phyloP scores from a whole-genome alignment of 2,113 vertebrate species.

The Zosterops borbonicus region DNA sequence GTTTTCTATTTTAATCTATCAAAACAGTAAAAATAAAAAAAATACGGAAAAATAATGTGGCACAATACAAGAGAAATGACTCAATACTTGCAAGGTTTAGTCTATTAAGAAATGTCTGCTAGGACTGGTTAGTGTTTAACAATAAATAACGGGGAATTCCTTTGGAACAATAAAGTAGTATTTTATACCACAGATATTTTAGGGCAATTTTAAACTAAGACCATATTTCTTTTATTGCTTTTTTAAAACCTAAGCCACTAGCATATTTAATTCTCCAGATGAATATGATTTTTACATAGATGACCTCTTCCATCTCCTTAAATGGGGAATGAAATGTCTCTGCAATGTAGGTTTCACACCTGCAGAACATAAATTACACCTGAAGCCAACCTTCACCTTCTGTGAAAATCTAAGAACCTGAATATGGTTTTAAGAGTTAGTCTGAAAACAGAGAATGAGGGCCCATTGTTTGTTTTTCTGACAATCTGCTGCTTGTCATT shows the following conservation, averaged over 20 bases:
- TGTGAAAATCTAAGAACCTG: neutral
- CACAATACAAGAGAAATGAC: neutral
- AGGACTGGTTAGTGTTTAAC: neutral
- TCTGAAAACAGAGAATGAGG: neutral
- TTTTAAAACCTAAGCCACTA: neutral
- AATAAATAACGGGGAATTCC: neutral
- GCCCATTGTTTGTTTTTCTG: neutral
- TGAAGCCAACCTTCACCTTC: neutral
- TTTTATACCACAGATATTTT: neutral
- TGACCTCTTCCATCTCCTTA: neutral
- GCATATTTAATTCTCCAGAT: neutral
- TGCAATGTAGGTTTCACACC: neutral
- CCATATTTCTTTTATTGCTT: neutral
- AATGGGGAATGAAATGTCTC: neutral
- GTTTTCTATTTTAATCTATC: conserved; percentile 28
- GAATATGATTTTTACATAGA: neutral
- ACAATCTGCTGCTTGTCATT: neutral
- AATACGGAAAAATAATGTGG: neutral
- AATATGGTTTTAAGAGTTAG: neutral
- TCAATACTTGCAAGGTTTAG: neutral
- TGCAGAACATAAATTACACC: neutral
- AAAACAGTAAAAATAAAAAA: neutral
- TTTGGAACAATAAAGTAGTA: neutral
- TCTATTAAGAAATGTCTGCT: neutral
- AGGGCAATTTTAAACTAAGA: neutral